Evolutionary conservation across 2,888 invertebrate species (phyloP).

Genomic region (Pterostichus niger): DNA sequence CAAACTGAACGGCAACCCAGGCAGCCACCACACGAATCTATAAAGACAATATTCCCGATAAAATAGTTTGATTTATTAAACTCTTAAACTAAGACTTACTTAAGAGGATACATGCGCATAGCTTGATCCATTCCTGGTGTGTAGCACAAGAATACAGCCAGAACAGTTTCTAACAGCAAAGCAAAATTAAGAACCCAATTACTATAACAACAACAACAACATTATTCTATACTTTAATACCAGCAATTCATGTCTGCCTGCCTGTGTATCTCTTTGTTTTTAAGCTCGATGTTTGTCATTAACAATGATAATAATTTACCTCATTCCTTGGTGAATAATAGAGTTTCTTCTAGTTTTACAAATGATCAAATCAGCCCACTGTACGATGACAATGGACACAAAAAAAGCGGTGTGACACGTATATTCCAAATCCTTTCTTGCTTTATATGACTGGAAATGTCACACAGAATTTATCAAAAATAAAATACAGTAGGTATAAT

Average conservation of each 20-base stretch:
- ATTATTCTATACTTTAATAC: neutral
- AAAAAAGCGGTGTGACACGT: slow-evolving; percentile 99
- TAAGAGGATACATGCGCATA: slow-evolving; percentile 98
- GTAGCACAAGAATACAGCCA: slow-evolving; percentile 97
- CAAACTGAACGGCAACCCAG: slow-evolving; percentile 98
- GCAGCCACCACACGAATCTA: slow-evolving; percentile 99
- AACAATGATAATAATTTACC: slow-evolving; percentile 73
- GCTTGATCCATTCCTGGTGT: slow-evolving; percentile 98
- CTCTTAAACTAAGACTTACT: slow-evolving; percentile 81
- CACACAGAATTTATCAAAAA: neutral
- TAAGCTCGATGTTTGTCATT: neutral
- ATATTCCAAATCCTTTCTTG: slow-evolving; percentile 96
- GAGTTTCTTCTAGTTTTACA: slow-evolving; percentile 99
- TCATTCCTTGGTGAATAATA: slow-evolving; percentile 98
- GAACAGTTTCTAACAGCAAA: slow-evolving; percentile 94
- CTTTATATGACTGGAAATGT: slow-evolving; percentile 90
- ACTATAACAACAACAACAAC: slow-evolving; percentile 73
- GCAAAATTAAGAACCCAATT: slow-evolving; percentile 99
- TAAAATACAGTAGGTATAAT: no score
- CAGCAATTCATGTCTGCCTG: no score
- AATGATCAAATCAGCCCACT: slow-evolving; percentile 99
- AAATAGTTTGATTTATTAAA: neutral
- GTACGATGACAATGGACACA: slow-evolving; percentile 97
- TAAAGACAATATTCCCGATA: slow-evolving; percentile 68
- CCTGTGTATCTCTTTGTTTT: neutral